A percentile compares a stretch with the other conserved stretches of the same genome.
Evolutionary conservation across 2,113 vertebrate species (phyloP).

Genomic region (Vulpes lagopus): DNA sequence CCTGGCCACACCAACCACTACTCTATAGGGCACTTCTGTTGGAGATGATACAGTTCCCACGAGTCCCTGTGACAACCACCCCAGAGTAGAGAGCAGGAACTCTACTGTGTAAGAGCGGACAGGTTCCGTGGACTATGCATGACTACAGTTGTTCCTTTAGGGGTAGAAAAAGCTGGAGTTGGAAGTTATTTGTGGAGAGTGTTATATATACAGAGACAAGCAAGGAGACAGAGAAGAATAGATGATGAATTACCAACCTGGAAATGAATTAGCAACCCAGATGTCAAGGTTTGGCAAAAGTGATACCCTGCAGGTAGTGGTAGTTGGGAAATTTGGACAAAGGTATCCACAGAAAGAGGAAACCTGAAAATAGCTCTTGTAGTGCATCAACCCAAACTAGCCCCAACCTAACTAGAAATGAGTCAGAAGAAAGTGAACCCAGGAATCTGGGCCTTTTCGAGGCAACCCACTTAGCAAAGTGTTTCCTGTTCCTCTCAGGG

Average conservation of each 20-base stretch:
- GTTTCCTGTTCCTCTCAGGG: background rate
- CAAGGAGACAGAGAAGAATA: background rate
- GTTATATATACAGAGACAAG: background rate
- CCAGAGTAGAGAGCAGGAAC: background rate
- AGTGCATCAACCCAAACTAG: no score
- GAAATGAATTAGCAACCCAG: background rate
- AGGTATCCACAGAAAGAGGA: background rate
- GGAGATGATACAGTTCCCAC: background rate
- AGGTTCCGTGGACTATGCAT: background rate
- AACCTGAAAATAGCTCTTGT: background rate
- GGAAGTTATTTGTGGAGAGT: background rate
- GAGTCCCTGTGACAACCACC: background rate
- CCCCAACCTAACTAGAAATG: no score
- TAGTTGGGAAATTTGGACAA: background rate
- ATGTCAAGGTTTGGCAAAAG: background rate
- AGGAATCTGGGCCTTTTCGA: background rate
- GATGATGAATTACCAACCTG: background rate
- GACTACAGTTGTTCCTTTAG: background rate
- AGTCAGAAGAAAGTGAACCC: background rate
- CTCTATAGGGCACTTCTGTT: background rate
- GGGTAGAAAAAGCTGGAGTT: background rate
- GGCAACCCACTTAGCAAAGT: background rate
- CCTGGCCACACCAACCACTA: accelerated
- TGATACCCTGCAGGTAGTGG: no score
- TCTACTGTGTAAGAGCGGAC: background rate